Conservation (phyloP, 2,797 vertebrate species). For the Muscicapa comitata region DNA sequence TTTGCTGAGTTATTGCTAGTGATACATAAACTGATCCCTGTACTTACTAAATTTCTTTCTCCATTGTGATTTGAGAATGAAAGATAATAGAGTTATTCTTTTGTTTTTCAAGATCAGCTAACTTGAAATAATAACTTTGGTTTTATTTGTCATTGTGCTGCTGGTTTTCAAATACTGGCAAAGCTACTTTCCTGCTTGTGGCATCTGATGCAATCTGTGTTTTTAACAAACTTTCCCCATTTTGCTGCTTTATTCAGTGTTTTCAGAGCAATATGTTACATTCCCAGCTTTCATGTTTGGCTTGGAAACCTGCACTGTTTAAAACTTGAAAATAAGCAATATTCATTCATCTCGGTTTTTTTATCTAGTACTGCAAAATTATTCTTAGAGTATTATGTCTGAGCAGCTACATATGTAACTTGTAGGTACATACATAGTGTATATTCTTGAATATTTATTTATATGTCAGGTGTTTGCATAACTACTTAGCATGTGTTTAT, state of each 20-base stretch:
- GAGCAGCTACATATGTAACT: fast-evolving
- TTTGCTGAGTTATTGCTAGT: neutral
- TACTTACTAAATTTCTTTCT: neutral
- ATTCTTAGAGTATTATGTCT: neutral
- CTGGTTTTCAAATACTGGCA: neutral
- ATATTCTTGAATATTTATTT: neutral
- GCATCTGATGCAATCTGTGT: neutral
- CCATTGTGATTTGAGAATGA: neutral
- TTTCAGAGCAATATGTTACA: neutral
- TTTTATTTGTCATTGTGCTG: neutral
- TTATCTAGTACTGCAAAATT: neutral
- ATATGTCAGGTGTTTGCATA: neutral
- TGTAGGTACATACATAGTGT: neutral
- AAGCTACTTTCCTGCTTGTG: neutral
- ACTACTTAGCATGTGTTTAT: neutral
- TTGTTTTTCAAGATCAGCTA: neutral
- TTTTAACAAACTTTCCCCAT: neutral
- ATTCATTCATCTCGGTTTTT: neutral
- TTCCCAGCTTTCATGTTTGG: neutral
- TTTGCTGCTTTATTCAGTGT: constrained; percentile 9
- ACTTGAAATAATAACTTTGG: neutral
- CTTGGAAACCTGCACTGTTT: neutral
- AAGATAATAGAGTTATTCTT: neutral
- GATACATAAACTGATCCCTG: neutral
- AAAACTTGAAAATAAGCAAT: neutral